A percentile compares a stretch with the other conserved stretches of the same genome.
Evolutionary conservation across 2,797 vertebrate genomes (phyloP).

Genomic region (Cygnus olor): DNA sequence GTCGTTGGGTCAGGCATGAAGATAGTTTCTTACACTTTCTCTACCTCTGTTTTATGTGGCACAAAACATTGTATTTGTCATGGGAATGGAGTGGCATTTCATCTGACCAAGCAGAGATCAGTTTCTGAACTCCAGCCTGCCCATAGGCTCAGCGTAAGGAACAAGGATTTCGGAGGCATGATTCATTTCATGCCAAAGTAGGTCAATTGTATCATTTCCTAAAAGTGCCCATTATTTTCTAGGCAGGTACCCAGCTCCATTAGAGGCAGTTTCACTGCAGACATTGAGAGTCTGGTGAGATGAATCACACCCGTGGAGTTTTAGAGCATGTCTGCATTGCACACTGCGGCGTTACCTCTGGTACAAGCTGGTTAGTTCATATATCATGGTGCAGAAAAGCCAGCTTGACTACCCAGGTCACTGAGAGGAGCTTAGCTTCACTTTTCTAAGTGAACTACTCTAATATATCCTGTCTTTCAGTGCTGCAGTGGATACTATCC

Average conservation of each 20-base stretch:
- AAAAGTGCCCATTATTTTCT: neutral
- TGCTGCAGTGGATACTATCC: rapidly evolving
- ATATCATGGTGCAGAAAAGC: neutral
- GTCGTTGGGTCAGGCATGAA: neutral
- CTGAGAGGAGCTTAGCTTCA: neutral
- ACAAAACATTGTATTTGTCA: neutral
- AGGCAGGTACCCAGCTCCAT: neutral
- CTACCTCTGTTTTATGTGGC: neutral
- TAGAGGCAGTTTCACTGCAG: neutral
- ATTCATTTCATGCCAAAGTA: neutral
- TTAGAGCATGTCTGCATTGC: neutral
- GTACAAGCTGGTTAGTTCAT: neutral
- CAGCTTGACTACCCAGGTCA: neutral
- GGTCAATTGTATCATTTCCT: neutral
- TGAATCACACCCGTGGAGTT: neutral
- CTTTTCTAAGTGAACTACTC: neutral
- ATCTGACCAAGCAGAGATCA: neutral
- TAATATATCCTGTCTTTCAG: neutral
- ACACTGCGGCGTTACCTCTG: neutral
- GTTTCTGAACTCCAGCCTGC: neutral
- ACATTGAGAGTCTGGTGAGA: neutral
- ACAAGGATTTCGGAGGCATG: neutral
- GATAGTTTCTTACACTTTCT: neutral
- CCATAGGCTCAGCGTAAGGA: neutral
- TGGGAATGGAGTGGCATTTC: neutral